Base-by-base conservation (phyloP, 2,797 vertebrate species). In the Kryptolebias ocellatus region DNA sequence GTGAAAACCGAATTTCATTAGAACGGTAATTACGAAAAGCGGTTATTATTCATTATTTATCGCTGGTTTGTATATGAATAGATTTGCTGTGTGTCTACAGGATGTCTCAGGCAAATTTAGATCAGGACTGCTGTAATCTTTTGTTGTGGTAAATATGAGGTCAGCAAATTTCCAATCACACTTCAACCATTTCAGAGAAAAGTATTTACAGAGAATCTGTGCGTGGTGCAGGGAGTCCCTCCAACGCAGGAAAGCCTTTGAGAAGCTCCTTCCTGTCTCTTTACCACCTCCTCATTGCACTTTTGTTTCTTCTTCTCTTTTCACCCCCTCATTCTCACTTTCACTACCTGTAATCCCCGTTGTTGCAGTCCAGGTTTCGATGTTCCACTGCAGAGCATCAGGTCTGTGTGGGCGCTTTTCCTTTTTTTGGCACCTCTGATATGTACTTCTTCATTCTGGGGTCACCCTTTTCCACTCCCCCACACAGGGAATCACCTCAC, bases 221-320 rank as follows among this genome's bases (percentile, higher is more conserved):
- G 70, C 17, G 61, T 78, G 76, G 75, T 80, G 63, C 45, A 84
- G 90, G 88, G 88, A 90, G 87, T 90, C 87, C 88, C 90, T 90
- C 92, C 90, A 70, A 92, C 85, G 85, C 90, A 93, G 93, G 92
- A 93, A 93, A 93, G 87, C 92, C 93, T 93, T 93, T 92, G 79
- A 89, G 90, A 88, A 85, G 87, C 87, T 89, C 74, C 85, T 90
- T 92, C 90, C 87, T 90, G 89, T 88, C 76, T 89, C 78, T 86
- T 82, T 81, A 83, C 87, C 89, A 81, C 85, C 89, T 85, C 83
- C 76, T 88, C 89, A 47, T 85, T 92, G 90, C 86, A 91, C 90
- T 93, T 92, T 90, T 85, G 80, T 89, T 90, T 93, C 87, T 91
- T 61, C 75, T 76, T 83, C 79, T 86, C 56, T 64, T 90, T 76